These are phyloP conservation scores for Hassar affinis DNA, from an alignment of 2,113 vertebrate genomes.

Conservation along the genomic window DNA sequence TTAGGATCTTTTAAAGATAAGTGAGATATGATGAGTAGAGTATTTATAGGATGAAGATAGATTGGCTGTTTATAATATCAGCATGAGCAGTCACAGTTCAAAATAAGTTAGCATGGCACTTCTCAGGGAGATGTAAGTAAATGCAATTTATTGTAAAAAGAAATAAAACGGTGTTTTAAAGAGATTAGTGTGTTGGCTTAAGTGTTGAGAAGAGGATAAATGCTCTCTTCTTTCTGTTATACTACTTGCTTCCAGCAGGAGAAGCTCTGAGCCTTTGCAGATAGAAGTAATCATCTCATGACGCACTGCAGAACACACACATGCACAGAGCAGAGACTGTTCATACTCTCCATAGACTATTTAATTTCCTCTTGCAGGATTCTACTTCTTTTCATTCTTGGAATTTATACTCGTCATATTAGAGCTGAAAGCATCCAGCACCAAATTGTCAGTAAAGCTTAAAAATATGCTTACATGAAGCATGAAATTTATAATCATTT, in stretches of 20 bases:
- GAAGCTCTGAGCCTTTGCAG: slow-evolving; percentile 45
- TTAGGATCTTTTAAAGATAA: background rate
- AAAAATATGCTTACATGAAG: background rate
- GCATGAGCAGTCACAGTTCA: background rate
- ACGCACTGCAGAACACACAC: slow-evolving; percentile 27
- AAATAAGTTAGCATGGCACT: background rate
- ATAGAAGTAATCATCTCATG: slow-evolving; percentile 25
- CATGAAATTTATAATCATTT: background rate
- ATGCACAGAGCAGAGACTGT: background rate
- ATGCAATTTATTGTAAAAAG: background rate
- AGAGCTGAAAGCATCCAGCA: slow-evolving; percentile 6
- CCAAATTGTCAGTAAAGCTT: background rate
- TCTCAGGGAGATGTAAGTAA: slow-evolving; percentile 22
- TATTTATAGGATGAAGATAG: background rate
- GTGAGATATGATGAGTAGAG: background rate
- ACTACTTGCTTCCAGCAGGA: slow-evolving; percentile 50
- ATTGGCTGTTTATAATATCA: background rate
- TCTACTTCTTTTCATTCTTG: background rate
- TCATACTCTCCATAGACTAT: background rate
- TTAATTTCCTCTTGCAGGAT: background rate
- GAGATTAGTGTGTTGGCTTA: background rate
- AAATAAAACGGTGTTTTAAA: background rate
- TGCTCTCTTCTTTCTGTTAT: slow-evolving; percentile 26
- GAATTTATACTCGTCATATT: background rate
- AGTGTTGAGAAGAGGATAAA: background rate